A percentile compares a stretch with the other conserved stretches of the same genome.
Evolutionary conservation across 1,140 invertebrate species (phyloP).

Genomic region (Drosophila virilis): DNA sequence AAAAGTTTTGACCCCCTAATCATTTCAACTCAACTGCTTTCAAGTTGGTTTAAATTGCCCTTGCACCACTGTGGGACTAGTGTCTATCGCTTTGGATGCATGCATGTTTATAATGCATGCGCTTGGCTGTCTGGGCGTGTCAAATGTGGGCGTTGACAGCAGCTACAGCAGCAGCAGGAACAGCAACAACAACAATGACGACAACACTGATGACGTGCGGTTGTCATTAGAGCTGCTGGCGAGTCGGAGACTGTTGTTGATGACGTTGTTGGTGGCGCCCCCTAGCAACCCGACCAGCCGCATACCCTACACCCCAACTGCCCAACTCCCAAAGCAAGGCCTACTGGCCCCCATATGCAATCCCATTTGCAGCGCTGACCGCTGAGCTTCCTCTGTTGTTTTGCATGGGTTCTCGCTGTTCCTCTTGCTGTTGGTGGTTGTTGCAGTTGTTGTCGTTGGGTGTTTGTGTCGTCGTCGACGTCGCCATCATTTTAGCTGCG

Average conservation of each 20-base stretch:
- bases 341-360: slow-evolving; percentile 29
- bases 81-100: slow-evolving; percentile 28
- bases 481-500: slow-evolving; percentile 23
- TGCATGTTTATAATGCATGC: slow-evolving; percentile 54
- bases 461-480: slow-evolving; percentile 29
- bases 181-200: slow-evolving; percentile 30
- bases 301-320: not conserved
- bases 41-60: not conserved
- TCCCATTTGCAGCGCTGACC: slow-evolving; percentile 30
- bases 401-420: slow-evolving; percentile 59
- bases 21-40: not conserved
- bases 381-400: slow-evolving; percentile 54
- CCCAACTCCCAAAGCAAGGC: not conserved
- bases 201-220: slow-evolving; percentile 74
- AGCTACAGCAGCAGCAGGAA: slow-evolving; percentile 8
- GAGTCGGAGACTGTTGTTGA: slow-evolving; percentile 41
- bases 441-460: slow-evolving; percentile 21
- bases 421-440: slow-evolving; percentile 21
- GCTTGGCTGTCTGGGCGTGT: slow-evolving; percentile 61
- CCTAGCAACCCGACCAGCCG: slow-evolving; percentile 7
- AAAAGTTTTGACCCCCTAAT: too few relatives aligned
- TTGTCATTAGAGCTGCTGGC: slow-evolving; percentile 72
- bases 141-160: slow-evolving; percentile 58
- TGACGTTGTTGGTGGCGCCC: slow-evolving; percentile 56
- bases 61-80: slow-evolving; percentile 9